Base-by-base conservation (phyloP, 2,888 invertebrate species). In the Oscheius sp. region DNA sequence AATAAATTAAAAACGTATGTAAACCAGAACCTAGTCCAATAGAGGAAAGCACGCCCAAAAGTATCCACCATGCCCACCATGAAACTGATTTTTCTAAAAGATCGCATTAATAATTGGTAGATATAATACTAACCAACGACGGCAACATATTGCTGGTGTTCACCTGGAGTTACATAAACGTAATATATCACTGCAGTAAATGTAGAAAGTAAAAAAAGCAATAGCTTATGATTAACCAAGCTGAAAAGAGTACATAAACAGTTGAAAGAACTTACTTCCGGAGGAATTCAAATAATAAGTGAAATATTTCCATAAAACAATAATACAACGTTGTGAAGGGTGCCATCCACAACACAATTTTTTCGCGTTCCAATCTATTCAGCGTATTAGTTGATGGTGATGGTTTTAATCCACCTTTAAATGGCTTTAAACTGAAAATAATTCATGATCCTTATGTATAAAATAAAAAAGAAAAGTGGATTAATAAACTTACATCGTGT, bases 1-100 rank as follows among this genome's bases (percentile, higher is more conserved):
- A 91, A 90, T 99, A 99, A 76, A 99, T 91, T 68, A 99, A 92
- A 91, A 99, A 99, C 75, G 99, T 99, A 90, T 99, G 99, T 70
- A 99, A 92, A 0, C 99, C 99, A 0, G 98, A 97, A 52, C 99
- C 99, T 69, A 99, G 72, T 0, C 99, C 99, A 72, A 99, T 96
- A 0, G 97, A 97, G 52, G 97, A 98, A 82, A 98, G 92, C 49
- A 99, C 93, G 18, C 99, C 99, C 61, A 97, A 92, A 13, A 94
- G 93, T 77, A 95, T 91, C 96, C 96, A 97, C 79, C 79, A 69
- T 9, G 43, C 69, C 61, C 63, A 69, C 69, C 58, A 61, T 6
- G 49, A 1, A 16, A 75, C 23, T 7, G 61, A 53, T 61, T 63
- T 68, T 52, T 68, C 63, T 74, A 43, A 49, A 70, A 66, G 16